Evolutionary conservation across 1,140 invertebrate genomes (phyloP).

Genomic region (Arctopsyche grandis): DNA sequence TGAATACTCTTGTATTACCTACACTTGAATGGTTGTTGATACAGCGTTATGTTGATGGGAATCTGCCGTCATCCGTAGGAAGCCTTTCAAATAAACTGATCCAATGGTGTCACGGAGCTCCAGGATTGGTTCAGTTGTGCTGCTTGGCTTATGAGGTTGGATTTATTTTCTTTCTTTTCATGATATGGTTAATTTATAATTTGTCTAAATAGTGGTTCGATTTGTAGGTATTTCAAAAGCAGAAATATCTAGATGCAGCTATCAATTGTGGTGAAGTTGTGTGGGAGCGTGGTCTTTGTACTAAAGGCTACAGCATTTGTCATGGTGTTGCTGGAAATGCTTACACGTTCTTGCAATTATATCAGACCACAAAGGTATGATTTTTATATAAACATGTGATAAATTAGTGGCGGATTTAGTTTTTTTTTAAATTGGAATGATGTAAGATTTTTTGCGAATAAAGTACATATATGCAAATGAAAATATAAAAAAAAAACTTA

Average conservation of each 20-base stretch:
- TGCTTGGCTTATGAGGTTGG: constrained; percentile 78
- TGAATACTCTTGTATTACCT: constrained; percentile 60
- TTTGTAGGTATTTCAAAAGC: constrained; percentile 75
- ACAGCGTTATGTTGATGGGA: constrained; percentile 73
- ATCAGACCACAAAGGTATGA: constrained; percentile 78
- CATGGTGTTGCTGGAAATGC: constrained; percentile 94
- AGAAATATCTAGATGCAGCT: constrained; percentile 80
- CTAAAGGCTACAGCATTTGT: constrained; percentile 91
- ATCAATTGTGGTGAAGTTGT: constrained; percentile 79
- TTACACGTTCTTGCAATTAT: constrained; percentile 86
- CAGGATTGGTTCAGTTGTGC: constrained; percentile 85
- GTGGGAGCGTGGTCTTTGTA: constrained; percentile 87
- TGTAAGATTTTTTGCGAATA: too few species aligned
- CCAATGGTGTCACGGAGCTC: constrained; percentile 96
- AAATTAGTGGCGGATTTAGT: constrained; percentile 16
- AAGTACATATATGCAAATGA: too few species aligned
- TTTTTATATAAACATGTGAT: constrained; percentile 13
- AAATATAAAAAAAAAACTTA: too few species aligned
- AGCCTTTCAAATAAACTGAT: constrained; percentile 80
- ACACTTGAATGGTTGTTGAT: constrained; percentile 64
- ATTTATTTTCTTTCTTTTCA: too few species aligned
- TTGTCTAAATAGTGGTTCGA: not conserved
- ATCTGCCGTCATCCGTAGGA: constrained; percentile 85
- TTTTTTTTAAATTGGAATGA: too few species aligned
- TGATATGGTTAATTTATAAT: constrained; percentile 44